Percentiles rank a stretch among this genome's conserved stretches.
These are phyloP conservation scores for Rhinolophus sinicus DNA, from an alignment of 2,113 vertebrate species.

Conservation along the genomic window DNA sequence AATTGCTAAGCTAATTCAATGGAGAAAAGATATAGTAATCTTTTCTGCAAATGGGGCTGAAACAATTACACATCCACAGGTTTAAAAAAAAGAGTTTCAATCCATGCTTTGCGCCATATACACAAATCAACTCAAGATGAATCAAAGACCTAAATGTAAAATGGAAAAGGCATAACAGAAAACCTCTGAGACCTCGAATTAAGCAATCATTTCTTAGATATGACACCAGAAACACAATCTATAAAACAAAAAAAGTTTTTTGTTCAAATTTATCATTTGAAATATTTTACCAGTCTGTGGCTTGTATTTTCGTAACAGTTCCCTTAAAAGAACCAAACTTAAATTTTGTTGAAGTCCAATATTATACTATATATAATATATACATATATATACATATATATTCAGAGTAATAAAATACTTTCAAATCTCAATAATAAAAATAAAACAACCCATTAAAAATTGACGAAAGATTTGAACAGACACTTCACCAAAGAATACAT, in stretches of 20 bases:
- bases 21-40: background rate
- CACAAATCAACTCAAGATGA: background rate
- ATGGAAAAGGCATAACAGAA: background rate
- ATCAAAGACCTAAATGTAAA: conserved; percentile 3
- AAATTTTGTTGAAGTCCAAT: too few species aligned
- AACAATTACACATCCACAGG: background rate
- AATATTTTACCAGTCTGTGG: too few species aligned
- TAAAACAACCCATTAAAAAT: background rate
- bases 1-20: background rate
- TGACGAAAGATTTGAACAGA: background rate
- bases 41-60: background rate
- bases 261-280: too few species aligned
- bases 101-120: background rate
- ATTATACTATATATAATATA: background rate
- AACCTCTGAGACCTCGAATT: background rate
- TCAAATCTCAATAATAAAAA: background rate
- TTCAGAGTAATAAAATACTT: background rate
- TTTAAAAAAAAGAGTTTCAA: background rate
- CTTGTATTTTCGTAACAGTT: too few species aligned
- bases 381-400: background rate
- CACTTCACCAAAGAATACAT: background rate
- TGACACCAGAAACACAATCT: background rate
- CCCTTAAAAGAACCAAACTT: too few species aligned
- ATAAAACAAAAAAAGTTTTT: background rate
- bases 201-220: background rate